A percentile compares a stretch with the other conserved stretches of the same genome.
phyloP scores from a whole-genome alignment of 92 coral and sea anemone species.

The Nematostella vectensis region DNA sequence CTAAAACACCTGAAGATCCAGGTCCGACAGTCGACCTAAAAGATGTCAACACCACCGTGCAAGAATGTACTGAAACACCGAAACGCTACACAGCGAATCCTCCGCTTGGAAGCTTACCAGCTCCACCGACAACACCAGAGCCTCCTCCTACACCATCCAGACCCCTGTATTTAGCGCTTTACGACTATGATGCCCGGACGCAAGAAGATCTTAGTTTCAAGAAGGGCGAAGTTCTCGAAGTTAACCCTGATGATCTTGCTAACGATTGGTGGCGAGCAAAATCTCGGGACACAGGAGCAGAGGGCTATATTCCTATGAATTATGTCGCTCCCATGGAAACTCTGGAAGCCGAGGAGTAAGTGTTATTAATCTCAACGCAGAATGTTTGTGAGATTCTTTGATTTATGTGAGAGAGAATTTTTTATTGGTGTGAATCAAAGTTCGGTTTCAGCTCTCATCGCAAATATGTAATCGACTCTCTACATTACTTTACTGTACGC shows the following conservation, averaged over 20 bases:
- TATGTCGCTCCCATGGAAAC: conserved; percentile 85
- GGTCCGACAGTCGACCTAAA: conserved; percentile 27
- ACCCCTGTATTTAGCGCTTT: conserved; percentile 70
- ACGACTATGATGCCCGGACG: conserved; percentile 95
- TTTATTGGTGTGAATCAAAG: too few species aligned
- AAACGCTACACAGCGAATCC: conserved; percentile 46
- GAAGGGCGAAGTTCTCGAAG: conserved; percentile 93
- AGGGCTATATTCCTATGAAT: conserved; percentile 94
- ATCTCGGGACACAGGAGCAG: conserved; percentile 53
- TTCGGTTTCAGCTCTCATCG: too few species aligned
- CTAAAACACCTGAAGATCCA: conserved; percentile 19
- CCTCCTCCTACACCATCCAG: conserved; percentile 36
- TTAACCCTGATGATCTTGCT: conserved; percentile 52
- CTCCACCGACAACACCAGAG: conserved; percentile 27
- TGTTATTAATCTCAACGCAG: conserved; percentile 10
- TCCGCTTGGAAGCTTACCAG: conserved; percentile 31
- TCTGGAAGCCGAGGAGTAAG: conserved; percentile 98
- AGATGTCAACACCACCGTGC: conserved; percentile 16
- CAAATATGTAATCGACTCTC: too few species aligned
- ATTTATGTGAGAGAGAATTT: not conserved
- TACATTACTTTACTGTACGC: too few species aligned
- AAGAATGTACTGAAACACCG: not conserved
- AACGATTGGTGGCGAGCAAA: conserved; percentile 98
- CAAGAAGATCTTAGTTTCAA: conserved; percentile 88
- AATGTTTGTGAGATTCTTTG: too few species aligned